phyloP scores from a whole-genome alignment of 2,888 invertebrate genomes.

The Drosophila atripex region DNA sequence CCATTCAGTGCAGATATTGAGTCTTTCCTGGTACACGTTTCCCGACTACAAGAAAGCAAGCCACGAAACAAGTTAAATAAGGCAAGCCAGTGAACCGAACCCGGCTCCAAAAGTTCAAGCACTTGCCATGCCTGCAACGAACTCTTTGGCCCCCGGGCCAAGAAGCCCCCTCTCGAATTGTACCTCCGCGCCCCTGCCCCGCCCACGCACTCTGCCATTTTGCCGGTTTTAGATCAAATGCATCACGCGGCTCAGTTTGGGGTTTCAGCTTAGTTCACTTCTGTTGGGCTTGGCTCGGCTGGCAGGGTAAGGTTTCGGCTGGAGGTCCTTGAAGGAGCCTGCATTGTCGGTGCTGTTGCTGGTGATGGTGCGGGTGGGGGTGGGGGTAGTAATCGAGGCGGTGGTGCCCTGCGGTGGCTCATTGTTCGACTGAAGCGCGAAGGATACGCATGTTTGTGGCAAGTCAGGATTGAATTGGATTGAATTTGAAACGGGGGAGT shows the following conservation, averaged over 20 bases:
- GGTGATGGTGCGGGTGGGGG: background rate
- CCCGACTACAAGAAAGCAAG: background rate
- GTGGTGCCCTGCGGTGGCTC: slow-evolving; percentile 58
- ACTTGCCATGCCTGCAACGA: slow-evolving; percentile 23
- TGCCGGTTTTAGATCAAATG: slow-evolving; percentile 65
- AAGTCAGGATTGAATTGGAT: slow-evolving; percentile 46
- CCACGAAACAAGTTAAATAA: slow-evolving; percentile 2
- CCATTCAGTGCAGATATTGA: background rate
- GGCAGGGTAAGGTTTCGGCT: slow-evolving; percentile 43
- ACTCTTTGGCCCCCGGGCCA: slow-evolving; percentile 3
- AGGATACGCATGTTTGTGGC: slow-evolving; percentile 67
- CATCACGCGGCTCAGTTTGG: slow-evolving; percentile 55
- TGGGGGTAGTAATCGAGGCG: slow-evolving; percentile 18
- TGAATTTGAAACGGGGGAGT: slow-evolving; percentile 1
- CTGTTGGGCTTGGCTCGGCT: slow-evolving; percentile 1
- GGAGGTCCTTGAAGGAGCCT: slow-evolving; percentile 47
- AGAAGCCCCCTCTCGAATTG: background rate
- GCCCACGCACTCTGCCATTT: slow-evolving; percentile 48
- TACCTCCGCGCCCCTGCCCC: slow-evolving; percentile 7
- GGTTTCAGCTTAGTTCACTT: slow-evolving; percentile 38
- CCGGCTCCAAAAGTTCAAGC: slow-evolving; percentile 18
- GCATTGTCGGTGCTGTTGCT: slow-evolving; percentile 32
- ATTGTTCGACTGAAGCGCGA: slow-evolving; percentile 65
- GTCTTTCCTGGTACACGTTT: background rate
- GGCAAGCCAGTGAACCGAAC: slow-evolving; percentile 20